Percentiles rank a stretch among this genome's conserved stretches.
phyloP scores from a whole-genome alignment of 2,113 vertebrate genomes.

The Hymenochirus boettgeri region DNA sequence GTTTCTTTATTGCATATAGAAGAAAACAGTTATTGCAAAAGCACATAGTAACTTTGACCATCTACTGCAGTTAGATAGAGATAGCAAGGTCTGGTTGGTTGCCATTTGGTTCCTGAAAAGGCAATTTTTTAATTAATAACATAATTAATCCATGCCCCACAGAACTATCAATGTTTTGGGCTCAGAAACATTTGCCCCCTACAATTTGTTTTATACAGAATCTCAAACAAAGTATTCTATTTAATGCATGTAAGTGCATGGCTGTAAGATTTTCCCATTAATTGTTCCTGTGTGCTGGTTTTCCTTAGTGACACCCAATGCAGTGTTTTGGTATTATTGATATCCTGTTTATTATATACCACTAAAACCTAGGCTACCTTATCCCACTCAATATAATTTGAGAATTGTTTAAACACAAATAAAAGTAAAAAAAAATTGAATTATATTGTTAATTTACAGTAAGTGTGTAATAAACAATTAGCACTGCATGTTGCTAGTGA shows the following conservation, averaged over 20 bases:
- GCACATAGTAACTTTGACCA: no score
- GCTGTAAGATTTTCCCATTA: constrained; percentile 49
- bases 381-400: constrained; percentile 4
- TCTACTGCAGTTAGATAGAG: no score
- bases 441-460: constrained; percentile 11
- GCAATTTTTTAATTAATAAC: no score
- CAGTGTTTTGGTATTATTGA: constrained; percentile 43
- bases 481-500: constrained; percentile 9
- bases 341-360: constrained; percentile 34
- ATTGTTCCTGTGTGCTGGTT: constrained; percentile 52
- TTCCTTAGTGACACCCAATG: constrained; percentile 46
- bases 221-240: neutral
- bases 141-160: no score
- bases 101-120: no score
- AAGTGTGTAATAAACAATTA: constrained; percentile 2
- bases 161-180: no score
- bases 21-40: no score
- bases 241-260: constrained; percentile 63
- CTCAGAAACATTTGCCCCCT: no score
- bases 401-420: constrained; percentile 6
- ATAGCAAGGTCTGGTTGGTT: no score
- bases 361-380: constrained; percentile 4
- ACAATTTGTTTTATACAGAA: no score
- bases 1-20: no score
- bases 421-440: constrained; percentile 1